A percentile compares a stretch with the other conserved stretches of the same genome.
Evolutionary conservation across 2,113 vertebrate species (phyloP).

Genomic region (Rhipidura dahli): DNA sequence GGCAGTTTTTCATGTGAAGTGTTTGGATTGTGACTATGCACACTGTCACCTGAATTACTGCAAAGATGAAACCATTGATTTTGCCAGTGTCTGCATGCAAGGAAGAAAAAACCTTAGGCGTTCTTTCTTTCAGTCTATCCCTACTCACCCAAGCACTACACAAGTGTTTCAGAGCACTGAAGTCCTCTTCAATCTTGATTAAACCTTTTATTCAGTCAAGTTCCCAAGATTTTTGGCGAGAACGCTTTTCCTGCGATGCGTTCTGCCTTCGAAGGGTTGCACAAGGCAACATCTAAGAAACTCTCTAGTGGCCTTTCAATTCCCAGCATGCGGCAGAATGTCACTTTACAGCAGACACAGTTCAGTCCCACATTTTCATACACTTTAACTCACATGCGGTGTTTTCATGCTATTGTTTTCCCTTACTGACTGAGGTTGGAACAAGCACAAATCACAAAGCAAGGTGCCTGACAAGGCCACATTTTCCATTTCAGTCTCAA

Average conservation of each 20-base stretch:
- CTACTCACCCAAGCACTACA: background rate
- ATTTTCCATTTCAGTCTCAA: background rate
- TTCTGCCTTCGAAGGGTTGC: background rate
- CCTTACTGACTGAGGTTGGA: background rate
- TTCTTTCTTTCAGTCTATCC: background rate
- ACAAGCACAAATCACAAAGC: background rate
- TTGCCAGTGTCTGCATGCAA: background rate
- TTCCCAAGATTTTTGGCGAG: background rate
- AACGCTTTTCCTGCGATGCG: background rate
- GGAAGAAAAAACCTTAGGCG: background rate
- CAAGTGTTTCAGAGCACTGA: background rate
- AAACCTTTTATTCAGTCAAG: background rate
- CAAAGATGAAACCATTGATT: background rate
- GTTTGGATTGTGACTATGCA: slow-evolving; percentile 5
- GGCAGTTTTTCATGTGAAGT: slow-evolving; percentile 60
- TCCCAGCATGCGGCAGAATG: background rate
- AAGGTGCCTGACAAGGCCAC: background rate
- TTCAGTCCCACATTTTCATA: background rate
- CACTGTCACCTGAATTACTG: slow-evolving; percentile 30
- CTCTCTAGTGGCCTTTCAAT: background rate
- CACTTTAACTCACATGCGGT: background rate
- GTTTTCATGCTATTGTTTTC: background rate
- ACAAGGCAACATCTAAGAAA: background rate
- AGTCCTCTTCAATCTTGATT: slow-evolving; percentile 3
- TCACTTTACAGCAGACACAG: rapidly evolving